Base-by-base conservation (phyloP, 2,888 invertebrate species). In the Eupeodes luniger region DNA sequence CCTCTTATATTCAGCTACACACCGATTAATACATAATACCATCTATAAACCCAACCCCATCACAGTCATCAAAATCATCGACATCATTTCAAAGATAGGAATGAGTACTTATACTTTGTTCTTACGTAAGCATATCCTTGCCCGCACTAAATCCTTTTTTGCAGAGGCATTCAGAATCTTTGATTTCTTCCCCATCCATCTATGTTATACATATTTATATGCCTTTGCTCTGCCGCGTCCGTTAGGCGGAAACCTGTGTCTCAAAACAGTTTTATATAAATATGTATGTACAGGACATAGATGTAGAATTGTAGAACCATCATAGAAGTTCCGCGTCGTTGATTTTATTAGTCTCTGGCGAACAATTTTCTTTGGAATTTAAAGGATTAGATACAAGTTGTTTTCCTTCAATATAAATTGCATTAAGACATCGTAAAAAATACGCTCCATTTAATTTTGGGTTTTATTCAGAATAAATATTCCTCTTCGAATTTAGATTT, bases 321-420 rank as follows among this genome's bases (percentile, higher is more conserved):
- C 89, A 89, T 93, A 92, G 90, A 91, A 93, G 93, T 93, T 93
- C 92, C 93, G 92, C 92, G 91, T 92, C 93, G 93, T 93, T 93
- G 93, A 92, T 93, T 93, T 93, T 93, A 93, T 93, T 93, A 93
- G 93, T 93, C 93, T 93, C 93, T 90, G 92, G 93, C 92, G 93
- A 92, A 92, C 93, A 93, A 93, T 93, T 93, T 91, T 88, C 91
- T 92, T 92, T 91, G 91, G 92, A 92, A 93, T 92, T 92, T 93
- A 93, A 91, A 91, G 92, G 92, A 93, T 92, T 92, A 90, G 91
- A 91, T 92, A 93, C 91, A 92, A 93, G 91, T 92, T 93, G 92
- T 92, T 92, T 91, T 91, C 91, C 91, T 88, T 89, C 90, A 90
- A 92, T 91, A 92, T 92, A 92, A 92, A 93, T 93, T 93, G 92